phyloP scores from a whole-genome alignment of 1,140 invertebrate genomes.

The Leptonema lineaticorne region DNA sequence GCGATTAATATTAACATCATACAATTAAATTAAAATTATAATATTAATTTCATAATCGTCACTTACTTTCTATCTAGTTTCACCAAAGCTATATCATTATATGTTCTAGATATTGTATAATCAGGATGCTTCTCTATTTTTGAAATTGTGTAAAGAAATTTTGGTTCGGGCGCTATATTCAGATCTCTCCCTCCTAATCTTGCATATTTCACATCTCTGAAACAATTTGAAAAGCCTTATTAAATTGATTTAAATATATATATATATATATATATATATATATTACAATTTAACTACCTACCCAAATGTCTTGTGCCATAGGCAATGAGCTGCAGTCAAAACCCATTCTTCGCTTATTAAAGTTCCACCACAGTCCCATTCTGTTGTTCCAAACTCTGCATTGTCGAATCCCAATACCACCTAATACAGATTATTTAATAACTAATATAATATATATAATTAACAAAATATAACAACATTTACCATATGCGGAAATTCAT shows the following conservation, averaged over 20 bases:
- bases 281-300: background rate
- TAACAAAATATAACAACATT: background rate
- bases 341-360: conserved; percentile 43
- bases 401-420: background rate
- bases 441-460: background rate
- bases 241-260: background rate
- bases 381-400: background rate
- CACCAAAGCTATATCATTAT: conserved; percentile 42
- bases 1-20: too few relatives aligned
- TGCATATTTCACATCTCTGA: background rate
- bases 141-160: background rate
- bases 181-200: conserved; percentile 4
- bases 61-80: conserved; percentile 31
- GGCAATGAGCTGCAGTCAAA: background rate
- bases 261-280: background rate
- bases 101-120: conserved; percentile 18
- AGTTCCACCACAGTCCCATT: conserved; percentile 42
- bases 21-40: background rate
- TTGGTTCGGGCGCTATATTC: background rate
- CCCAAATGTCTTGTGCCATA: background rate
- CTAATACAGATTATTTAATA: background rate
- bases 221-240: background rate
- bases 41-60: background rate
- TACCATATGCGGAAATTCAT: conserved; percentile 36
- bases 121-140: conserved; percentile 27